Evolutionary conservation across 35 echinoderm and acorn worm species (phyloP).

Genomic region (Holothuria glaberrima): DNA sequence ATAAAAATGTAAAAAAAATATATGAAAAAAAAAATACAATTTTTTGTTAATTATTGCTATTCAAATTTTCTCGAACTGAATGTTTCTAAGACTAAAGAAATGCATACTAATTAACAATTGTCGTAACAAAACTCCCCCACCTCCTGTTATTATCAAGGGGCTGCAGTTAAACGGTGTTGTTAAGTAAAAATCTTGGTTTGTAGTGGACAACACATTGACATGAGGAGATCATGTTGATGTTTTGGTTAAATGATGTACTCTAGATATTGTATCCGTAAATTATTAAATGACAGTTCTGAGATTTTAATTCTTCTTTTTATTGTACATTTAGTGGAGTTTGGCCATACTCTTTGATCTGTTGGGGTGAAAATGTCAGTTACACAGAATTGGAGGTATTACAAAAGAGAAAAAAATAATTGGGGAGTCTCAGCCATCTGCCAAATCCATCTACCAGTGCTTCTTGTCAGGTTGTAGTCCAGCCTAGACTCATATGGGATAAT

Average conservation of each 20-base stretch:
- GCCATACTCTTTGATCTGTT: neutral
- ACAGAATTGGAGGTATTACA: neutral
- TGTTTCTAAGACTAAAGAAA: neutral
- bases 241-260: neutral
- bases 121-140: neutral
- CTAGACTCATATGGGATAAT: neutral
- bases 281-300: neutral
- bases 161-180: neutral
- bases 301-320: neutral
- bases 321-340: neutral
- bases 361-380: neutral
- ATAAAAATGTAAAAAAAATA: too few relatives aligned
- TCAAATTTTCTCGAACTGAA: constrained; percentile 14
- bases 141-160: constrained; percentile 3
- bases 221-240: constrained; percentile 4
- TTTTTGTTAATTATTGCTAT: neutral
- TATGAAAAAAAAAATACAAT: too few relatives aligned
- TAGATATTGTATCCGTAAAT: constrained; percentile 5
- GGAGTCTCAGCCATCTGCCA: neutral
- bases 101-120: neutral
- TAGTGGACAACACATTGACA: neutral
- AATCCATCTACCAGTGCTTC: neutral
- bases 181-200: neutral
- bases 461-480: neutral
- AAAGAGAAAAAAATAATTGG: neutral